A percentile compares a stretch with the other conserved stretches of the same genome.
phyloP scores from a whole-genome alignment of 2,113 vertebrate species.

The Psettodes erumei region DNA sequence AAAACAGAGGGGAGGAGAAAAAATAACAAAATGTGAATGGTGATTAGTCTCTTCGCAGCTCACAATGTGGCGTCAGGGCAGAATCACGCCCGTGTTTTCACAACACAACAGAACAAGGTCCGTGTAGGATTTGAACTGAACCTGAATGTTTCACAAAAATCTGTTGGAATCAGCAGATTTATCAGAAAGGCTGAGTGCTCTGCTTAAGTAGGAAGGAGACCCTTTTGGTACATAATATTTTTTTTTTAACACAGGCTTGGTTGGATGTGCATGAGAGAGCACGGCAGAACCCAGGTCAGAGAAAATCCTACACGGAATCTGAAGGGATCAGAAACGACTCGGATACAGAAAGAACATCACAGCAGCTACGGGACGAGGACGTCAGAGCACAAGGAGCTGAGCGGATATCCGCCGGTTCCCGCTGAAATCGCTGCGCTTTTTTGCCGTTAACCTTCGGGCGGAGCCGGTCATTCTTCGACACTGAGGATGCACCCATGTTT shows the following conservation, averaged over 20 bases:
- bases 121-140: slow-evolving; percentile 13
- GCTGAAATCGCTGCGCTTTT: neutral
- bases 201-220: neutral
- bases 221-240: too few species aligned
- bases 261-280: neutral
- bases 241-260: too few species aligned
- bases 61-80: neutral
- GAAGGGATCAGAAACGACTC: slow-evolving; percentile 30
- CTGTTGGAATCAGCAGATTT: neutral
- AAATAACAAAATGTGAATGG: neutral
- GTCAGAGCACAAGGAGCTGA: slow-evolving; percentile 6
- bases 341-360: slow-evolving; percentile 26
- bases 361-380: slow-evolving; percentile 24
- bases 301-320: slow-evolving; percentile 51
- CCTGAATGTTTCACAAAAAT: neutral
- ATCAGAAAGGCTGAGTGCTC: neutral
- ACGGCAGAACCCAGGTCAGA: slow-evolving; percentile 1
- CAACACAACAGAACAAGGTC: slow-evolving; percentile 6
- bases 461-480: slow-evolving; percentile 31
- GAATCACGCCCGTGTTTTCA: neutral
- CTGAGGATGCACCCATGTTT: slow-evolving; percentile 57
- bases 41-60: neutral
- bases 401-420: neutral
- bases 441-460: neutral
- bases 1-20: neutral